A percentile compares a stretch with the other conserved stretches of the same genome.
phyloP scores from a whole-genome alignment of 2,888 invertebrate species.

The Silvanus unidentatus region DNA sequence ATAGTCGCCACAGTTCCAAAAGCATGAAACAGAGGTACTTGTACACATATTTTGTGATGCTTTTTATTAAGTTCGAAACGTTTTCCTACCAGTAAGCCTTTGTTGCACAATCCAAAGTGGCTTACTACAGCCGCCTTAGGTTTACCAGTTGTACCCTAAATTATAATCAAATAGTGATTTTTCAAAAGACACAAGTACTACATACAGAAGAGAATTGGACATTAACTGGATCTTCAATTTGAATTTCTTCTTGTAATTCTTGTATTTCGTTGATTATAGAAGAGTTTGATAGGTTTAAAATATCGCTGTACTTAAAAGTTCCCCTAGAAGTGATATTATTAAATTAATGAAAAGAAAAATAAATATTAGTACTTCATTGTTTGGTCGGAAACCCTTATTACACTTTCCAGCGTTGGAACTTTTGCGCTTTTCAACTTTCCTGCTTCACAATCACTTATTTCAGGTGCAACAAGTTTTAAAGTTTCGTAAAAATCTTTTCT shows the following conservation, averaged over 20 bases:
- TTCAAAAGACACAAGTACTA: too few species aligned
- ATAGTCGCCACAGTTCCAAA: slow-evolving; percentile 66
- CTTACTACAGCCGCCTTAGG: slow-evolving; percentile 71
- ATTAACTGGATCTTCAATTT: slow-evolving; percentile 64
- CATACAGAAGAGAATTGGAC: slow-evolving; percentile 77
- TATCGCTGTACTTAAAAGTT: slow-evolving; percentile 42
- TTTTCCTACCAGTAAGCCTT: slow-evolving; percentile 59
- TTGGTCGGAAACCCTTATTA: slow-evolving; percentile 55
- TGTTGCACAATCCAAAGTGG: slow-evolving; percentile 72
- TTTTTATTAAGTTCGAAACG: slow-evolving; percentile 46
- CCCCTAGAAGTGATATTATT: slow-evolving; percentile 41
- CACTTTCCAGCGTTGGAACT: slow-evolving; percentile 49
- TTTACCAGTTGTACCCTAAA: slow-evolving; percentile 50
- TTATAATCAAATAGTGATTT: background rate
- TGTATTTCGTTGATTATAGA: slow-evolving; percentile 37
- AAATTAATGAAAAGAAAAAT: background rate
- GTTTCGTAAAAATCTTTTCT: slow-evolving; percentile 63
- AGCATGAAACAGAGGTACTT: slow-evolving; percentile 78
- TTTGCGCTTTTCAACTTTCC: slow-evolving; percentile 47
- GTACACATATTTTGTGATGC: slow-evolving; percentile 53
- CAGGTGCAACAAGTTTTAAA: slow-evolving; percentile 55
- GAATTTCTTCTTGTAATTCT: slow-evolving; percentile 48
- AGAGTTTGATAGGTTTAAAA: slow-evolving; percentile 37
- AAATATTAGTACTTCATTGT: slow-evolving; percentile 45
- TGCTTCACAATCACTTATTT: slow-evolving; percentile 46